Base-by-base conservation (phyloP, 2,888 invertebrate genomes). In the Thymelicus lineola region DNA sequence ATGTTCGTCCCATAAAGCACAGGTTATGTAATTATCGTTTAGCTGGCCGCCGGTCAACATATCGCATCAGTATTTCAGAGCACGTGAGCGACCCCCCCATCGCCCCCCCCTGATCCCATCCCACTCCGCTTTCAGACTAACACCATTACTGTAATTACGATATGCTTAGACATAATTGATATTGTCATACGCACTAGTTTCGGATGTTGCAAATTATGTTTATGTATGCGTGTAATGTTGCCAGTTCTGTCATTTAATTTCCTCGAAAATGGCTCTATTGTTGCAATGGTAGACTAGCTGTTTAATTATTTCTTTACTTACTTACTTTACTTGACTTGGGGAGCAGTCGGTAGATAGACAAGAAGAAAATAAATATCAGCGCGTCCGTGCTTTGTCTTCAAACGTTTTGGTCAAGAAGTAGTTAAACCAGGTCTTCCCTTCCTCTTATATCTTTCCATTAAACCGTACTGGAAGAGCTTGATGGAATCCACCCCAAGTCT, bases 101-200 rank as follows among this genome's bases (percentile, higher is more conserved):
- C n/a, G 20, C 9, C 14, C 64, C 28, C 28, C 28, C 28, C 28
- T 28, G 28, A 28, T 28, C 28, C 28, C 28, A 61, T 50, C 48
- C 66, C 66, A 38, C 53, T 36, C 10, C 66, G 20, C 53, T 60
- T 66, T 53, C 66, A n/a, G 42, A 14, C 60, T 89, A 90, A 91
- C 88, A 84, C 90, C 89, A 91, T 93, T 92, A 91, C 86, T 82
- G 90, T 92, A 92, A 93, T 92, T 91, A 92, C 91, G 90, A 91
- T 91, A 91, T 91, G 91, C 90, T 90, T 86, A 84, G 85, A 87
- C 90, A 91, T 92, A 92, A 93, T 91, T 90, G 88, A 91, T 91
- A 88, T 84, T 89, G 87, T 86, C 86, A 86, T 90, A 66, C 59
- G 17, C 36, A 59, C 66, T 20, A 48, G 58, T 38, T 60, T 60